Base-by-base conservation (phyloP, 2,888 invertebrate genomes). In the Amphipoea lucens region DNA sequence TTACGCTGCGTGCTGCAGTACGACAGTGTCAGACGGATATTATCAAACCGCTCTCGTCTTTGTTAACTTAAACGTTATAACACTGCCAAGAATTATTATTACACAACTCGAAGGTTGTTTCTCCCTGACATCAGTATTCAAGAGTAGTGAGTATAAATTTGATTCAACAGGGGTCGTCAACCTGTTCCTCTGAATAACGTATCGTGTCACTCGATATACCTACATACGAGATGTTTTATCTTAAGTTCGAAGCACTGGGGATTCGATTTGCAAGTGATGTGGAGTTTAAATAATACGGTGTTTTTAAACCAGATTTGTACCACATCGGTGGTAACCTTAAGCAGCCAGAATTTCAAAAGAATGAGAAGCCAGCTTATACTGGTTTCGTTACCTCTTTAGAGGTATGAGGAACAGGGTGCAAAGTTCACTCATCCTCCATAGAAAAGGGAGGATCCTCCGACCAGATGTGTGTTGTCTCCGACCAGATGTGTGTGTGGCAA, bases 91-190 rank as follows among this genome's bases (percentile, higher is more conserved):
- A 42, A 40, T 79, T 23, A 74, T 66, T 76, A n/a, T 81, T 74
- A 85, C 72, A 76, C 69, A 87, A 81, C 71, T 63, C 40, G 14
- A 66, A 88, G 87, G 89, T 87, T 88, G 51, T 88, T 88, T 79
- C 62, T 70, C 84, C n/a, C 74, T 62, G 51, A 23, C 87, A 87
- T 88, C 89, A 88, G 89, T 87, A 87, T 87, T 87, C 87, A 78
- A 77, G 67, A 78, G 63, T 68, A 71, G 85, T 85, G 51, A 74
- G 74, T 81, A 72, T 88, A 86, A 78, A 88, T 81, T 88, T 87
- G 87, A 87, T 87, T 81, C 82, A 79, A 48, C 76, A 75, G 57
- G 60, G 87, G 68, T 88, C 87, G 74, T 29, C 84, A 63, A 87
- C 81, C 87, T 76, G 71, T 71, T 63, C 51, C 74, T 78, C 60